phyloP scores from a whole-genome alignment of 2,888 invertebrate genomes.

The Steinernema hermaphroditum region DNA sequence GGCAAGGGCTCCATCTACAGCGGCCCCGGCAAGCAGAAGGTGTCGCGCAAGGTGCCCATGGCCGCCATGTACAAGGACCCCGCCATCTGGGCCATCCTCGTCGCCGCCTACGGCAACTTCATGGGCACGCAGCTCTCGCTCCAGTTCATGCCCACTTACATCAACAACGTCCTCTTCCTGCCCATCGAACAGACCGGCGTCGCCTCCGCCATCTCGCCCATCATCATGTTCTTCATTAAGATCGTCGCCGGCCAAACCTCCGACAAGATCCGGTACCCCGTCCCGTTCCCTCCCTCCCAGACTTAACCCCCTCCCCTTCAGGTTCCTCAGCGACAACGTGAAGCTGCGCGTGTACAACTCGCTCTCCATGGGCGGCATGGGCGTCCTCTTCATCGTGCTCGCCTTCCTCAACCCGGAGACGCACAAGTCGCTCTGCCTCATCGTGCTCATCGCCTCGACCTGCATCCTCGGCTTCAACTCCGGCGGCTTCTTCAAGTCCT shows the following conservation, averaged over 20 bases:
- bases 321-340: constrained; percentile 55
- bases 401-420: constrained; percentile 47
- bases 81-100: constrained; percentile 63
- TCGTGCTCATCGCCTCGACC: constrained; percentile 58
- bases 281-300: background rate
- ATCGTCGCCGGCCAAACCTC: constrained; percentile 61
- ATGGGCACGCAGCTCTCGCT: constrained; percentile 60
- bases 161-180: constrained; percentile 55
- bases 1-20: constrained; percentile 49
- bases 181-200: constrained; percentile 64
- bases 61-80: constrained; percentile 56
- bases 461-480: constrained; percentile 65
- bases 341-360: constrained; percentile 62
- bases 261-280: constrained; percentile 49
- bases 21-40: constrained; percentile 45
- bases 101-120: constrained; percentile 64
- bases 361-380: constrained; percentile 59
- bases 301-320: constrained; percentile 1
- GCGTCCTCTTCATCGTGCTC: constrained; percentile 55
- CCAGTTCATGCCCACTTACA: constrained; percentile 54
- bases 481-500: constrained; percentile 61
- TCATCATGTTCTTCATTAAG: constrained; percentile 64
- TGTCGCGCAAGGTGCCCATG: constrained; percentile 54
- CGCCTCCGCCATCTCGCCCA: constrained; percentile 62
- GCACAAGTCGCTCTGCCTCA: constrained; percentile 48